A percentile compares a stretch with the other conserved stretches of the same genome.
phyloP scores from a whole-genome alignment of 2,888 invertebrate genomes.

The Latheticus oryzae region DNA sequence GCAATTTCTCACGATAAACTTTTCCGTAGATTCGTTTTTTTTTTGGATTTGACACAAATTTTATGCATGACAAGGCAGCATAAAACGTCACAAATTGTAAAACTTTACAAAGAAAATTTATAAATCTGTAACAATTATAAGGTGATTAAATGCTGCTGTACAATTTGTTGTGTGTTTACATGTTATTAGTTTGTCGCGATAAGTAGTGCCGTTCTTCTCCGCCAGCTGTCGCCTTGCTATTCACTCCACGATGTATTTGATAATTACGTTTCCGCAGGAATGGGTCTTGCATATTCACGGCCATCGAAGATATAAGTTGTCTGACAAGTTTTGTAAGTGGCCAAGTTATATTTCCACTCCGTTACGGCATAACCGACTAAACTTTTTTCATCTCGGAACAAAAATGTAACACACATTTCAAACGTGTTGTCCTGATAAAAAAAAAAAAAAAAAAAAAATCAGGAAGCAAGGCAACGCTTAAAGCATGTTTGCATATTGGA shows the following conservation, averaged over 20 bases:
- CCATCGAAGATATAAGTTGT: slow-evolving; percentile 58
- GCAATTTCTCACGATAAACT: no score
- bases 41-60: slow-evolving; percentile 26
- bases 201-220: slow-evolving; percentile 9
- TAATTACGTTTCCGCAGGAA: slow-evolving; percentile 50
- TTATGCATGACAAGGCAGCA: slow-evolving; percentile 17
- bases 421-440: no score
- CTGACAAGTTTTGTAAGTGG: slow-evolving; percentile 56
- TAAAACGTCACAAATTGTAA: slow-evolving; percentile 28
- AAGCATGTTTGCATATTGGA: slow-evolving; percentile 1
- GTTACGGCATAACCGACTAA: slow-evolving; percentile 19
- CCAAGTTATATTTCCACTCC: slow-evolving; percentile 26
- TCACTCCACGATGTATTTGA: slow-evolving; percentile 45
- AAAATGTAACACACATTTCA: not conserved
- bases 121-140: slow-evolving; percentile 21
- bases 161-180: slow-evolving; percentile 26
- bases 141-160: slow-evolving; percentile 25
- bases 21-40: slow-evolving; percentile 22
- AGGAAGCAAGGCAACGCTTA: no score
- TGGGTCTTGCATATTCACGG: slow-evolving; percentile 59
- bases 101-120: slow-evolving; percentile 30
- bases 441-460: no score
- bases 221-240: slow-evolving; percentile 46
- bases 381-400: slow-evolving; percentile 8
- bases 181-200: slow-evolving; percentile 17